Conservation (phyloP, 2,888 invertebrate genomes). For the Cyclophora albipunctata region DNA sequence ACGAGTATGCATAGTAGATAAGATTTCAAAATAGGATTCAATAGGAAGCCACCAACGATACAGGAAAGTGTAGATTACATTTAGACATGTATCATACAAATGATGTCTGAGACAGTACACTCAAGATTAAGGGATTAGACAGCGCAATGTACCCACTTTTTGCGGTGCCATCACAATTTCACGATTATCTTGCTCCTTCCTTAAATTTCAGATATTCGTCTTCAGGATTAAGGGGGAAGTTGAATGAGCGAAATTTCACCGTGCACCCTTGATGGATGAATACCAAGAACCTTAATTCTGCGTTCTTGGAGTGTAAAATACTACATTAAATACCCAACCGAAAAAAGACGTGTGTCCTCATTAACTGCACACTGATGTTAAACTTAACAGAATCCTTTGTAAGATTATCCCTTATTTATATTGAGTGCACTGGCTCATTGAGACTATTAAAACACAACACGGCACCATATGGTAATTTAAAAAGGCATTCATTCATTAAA, state of each 20-base stretch:
- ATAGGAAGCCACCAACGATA: too few relatives aligned
- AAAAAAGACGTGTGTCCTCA: too few relatives aligned
- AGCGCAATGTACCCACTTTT: slow-evolving; percentile 65
- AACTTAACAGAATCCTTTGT: slow-evolving; percentile 28
- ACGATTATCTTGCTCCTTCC: slow-evolving; percentile 62
- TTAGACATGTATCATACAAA: too few relatives aligned
- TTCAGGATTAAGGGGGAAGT: slow-evolving; percentile 66
- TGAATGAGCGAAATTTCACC: slow-evolving; percentile 62
- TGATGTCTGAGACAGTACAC: slow-evolving; percentile 10
- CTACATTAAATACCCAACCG: slow-evolving; percentile 22
- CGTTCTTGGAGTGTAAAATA: slow-evolving; percentile 57
- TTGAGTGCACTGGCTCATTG: slow-evolving; percentile 27
- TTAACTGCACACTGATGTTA: too few relatives aligned
- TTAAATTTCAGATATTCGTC: slow-evolving; percentile 71
- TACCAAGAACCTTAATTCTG: slow-evolving; percentile 59
- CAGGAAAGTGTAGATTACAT: too few relatives aligned
- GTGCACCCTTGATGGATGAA: slow-evolving; percentile 66
- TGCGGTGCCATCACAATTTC: slow-evolving; percentile 30
- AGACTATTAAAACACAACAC: slow-evolving; percentile 35
- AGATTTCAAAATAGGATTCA: too few relatives aligned
- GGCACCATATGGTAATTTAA: slow-evolving; percentile 61
- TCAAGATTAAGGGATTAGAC: slow-evolving; percentile 58
- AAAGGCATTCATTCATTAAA: slow-evolving; percentile 69
- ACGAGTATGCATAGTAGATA: too few relatives aligned
- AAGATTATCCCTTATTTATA: slow-evolving; percentile 27